Conservation (phyloP, 2,113 vertebrate genomes). For the Ochotona curzoniae region DNA sequence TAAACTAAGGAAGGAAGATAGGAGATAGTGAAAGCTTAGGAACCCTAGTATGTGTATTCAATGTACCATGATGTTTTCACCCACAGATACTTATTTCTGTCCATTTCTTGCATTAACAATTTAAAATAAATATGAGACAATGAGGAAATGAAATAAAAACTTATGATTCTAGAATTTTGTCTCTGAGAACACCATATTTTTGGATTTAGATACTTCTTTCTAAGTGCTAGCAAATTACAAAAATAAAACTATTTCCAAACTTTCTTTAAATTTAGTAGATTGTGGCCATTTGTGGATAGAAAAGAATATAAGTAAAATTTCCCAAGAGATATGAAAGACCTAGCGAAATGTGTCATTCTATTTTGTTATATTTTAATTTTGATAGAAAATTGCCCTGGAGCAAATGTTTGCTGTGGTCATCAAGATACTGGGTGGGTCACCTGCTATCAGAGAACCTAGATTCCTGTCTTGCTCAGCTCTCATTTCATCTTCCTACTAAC, state of each 20-base stretch:
- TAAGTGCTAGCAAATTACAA: constrained; percentile 26
- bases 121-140: constrained; percentile 62
- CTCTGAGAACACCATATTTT: constrained; percentile 33
- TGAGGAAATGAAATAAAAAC: constrained; percentile 54
- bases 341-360: not conserved
- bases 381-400: not conserved
- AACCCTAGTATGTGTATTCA: too few relatives aligned
- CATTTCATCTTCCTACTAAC: too few relatives aligned
- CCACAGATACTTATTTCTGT: not conserved
- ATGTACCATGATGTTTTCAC: too few relatives aligned
- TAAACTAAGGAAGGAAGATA: too few relatives aligned
- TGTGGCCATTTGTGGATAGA: not conserved
- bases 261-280: constrained; percentile 40
- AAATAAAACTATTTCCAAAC: constrained; percentile 8
- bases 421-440: too few relatives aligned
- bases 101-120: constrained; percentile 48
- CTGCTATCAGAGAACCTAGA: too few relatives aligned
- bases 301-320: constrained; percentile 35
- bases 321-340: not conserved
- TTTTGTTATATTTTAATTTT: not conserved
- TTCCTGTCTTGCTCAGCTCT: too few relatives aligned
- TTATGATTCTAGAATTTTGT: constrained; percentile 7
- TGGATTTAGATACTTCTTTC: constrained; percentile 53
- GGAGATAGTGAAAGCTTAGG: too few relatives aligned
- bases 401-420: too few relatives aligned